Evolutionary conservation across 2,797 vertebrate genomes (phyloP), one percentile per base, ranked within the genome.

Genomic region (Argya squamiceps): DNA sequence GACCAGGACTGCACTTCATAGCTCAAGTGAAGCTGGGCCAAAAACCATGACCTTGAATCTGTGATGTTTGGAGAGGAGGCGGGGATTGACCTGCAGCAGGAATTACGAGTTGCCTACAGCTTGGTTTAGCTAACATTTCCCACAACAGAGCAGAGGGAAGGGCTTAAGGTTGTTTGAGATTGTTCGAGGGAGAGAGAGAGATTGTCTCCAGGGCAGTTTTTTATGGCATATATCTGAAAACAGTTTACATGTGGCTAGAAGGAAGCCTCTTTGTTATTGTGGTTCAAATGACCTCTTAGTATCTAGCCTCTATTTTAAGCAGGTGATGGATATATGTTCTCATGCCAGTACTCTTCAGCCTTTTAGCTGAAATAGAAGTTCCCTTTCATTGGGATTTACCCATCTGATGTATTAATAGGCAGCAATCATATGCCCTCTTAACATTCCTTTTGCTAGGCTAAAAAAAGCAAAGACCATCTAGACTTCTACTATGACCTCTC

Each of bases 371-470:
- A 96, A 95, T 90, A 90, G 73, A 34, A 90, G 18, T 76, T 95
- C 79, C 70, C 83, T 90, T 94, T 87, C 63, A 47, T 41, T 89
- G 88, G 92, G 95, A 63, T 94, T 97, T 96, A 92, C 90, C 93
- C 94, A 73, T 69, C 90, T 69, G 63, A 79, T 90, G 47, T 96
- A 96, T 95, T 96, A 94, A 96, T 89, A 97, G 96, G 83, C 80
- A 92, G 92, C 78, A 95, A 88, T 87, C 94, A 84, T 87, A 88
- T 76, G 84, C n/a, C 77, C 52, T 94, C 83, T 95, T 94, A 88
- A 94, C 93, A 94, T 94, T 96, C 88, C 68, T 92, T 93, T 82
- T 73, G 59, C 74, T 67, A 36, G 77, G 59, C 93, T 96, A 96
- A 94, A 96, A 96, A 96, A 89, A 96, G 85, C 59, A 46, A 67